Evolutionary conservation across 2,888 invertebrate genomes (phyloP), one percentile per base, ranked within the genome.

Genomic region (Cerceris ruficornis): DNA sequence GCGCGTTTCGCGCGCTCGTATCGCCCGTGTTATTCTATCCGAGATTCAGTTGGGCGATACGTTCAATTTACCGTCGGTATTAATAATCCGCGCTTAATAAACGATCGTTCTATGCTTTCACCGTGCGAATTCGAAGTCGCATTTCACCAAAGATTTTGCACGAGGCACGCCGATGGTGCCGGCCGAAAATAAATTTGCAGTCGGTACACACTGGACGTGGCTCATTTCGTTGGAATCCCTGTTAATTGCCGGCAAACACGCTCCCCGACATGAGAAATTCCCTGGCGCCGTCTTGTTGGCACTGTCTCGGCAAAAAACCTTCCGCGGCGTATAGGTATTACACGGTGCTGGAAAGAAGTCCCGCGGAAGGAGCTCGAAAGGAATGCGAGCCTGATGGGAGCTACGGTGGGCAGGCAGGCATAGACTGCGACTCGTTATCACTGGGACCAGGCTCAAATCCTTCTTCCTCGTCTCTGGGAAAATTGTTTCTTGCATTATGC

Each of bases 181-280:
- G 54, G 50, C 59, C 69, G 70, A 77, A 81, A 77, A 72, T 81
- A 77, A 70, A 77, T 76, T 55, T 58, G 66, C 69, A 50, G 73
- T 70, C 58, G 68, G 73, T 69, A 61, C 60, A 61, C 60, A 69
- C 64, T 67, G 71, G 68, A 69, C 73, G 66, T 61, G 69, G 69
- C 69, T 79, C 82, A 74, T 69, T 82, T 79, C 79, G 76, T 75
- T 77, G 81, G 84, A 80, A 84, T 82, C 77, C 57, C 77, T 72
- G 85, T 85, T 85, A 85, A 85, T 85, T 85, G 78, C 82, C 77
- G 75, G 80, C 68, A 81, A 82, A 78, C 82, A 82, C 74, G 76
- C 80, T 73, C 65, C 82, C 75, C 79, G 82, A 79, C 79, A 81
- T 80, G 81, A 84, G 82, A 82, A 84, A 83, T 82, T 84, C 81